Base-by-base conservation (phyloP, 2,888 invertebrate species). In the Endotricha flammealis region DNA sequence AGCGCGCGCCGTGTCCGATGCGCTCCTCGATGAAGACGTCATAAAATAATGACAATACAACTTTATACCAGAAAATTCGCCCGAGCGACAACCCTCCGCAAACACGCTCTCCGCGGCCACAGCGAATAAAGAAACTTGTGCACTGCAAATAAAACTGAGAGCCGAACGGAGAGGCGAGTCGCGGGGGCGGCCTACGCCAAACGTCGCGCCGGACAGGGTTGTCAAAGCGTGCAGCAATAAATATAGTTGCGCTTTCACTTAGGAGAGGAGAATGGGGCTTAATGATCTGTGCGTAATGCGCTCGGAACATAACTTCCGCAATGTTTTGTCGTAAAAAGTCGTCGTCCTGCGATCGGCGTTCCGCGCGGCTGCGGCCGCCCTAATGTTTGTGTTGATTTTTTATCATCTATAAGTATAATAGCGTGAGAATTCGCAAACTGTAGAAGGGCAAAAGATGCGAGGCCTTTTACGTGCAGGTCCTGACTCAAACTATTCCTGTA, bases 231-330 rank as follows among this genome's bases (percentile, higher is more conserved):
- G 57, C 64, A 52, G 68, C 50, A 73, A 80, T 82, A 82, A 79
- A 82, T 79, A 76, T 64, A 69, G 71, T 65, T 61, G 67, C 45
- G 58, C 67, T 73, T 69, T 67, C 71, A 72, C 60, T 66, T 54
- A 64, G 51, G 47, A 50, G 62, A 61, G 65, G 60, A 68, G 71
- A 65, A 67, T 67, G 63, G 50, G 52, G 70, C 59, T 78, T 78
- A 85, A 85, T 83, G 85, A 81, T 65, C 77, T 77, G 81, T 80
- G 74, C 75, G 70, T 75, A 79, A 81, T 74, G 74, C 49, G 58
- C 64, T 61, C 63, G 72, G 68, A 66, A 68, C 72, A 75, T 72
- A 66, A 70, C 83, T 82, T 83, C 85, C 85, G 82, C 66, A 56
- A 57, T 71, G 64, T 78, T 76, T 80, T 76, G 72, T 72, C 62